Evolutionary conservation across 2,113 vertebrate genomes (phyloP), one percentile per base, ranked within the genome.

Genomic region (Triplophysa dalaica): DNA sequence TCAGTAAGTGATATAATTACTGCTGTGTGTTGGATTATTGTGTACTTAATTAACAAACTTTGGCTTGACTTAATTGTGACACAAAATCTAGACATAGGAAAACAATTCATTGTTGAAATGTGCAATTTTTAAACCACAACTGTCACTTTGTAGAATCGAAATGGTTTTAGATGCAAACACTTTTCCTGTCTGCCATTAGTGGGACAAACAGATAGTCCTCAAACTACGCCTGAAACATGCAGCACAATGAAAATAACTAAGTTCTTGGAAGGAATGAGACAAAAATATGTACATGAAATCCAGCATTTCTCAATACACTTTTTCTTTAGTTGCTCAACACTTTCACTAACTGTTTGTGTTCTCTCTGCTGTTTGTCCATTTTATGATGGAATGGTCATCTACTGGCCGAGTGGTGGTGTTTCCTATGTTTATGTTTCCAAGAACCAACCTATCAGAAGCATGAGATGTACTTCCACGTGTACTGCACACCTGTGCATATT

Each of bases 361-460:
- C 63, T 41, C 83, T 16, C 9, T 70, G 8, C 79, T 63, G 73
- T 62, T 24, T 79, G 64, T 84, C 82, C 79, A 65, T 61, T 86
- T 88, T 84, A 74, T 8, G 26, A 73, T 17, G 1, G 61, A 60
- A 33, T 24, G 22, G 14, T 22, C 13, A 9, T 8, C n/a, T 19
- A 56, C 54, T 58, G 8, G 24, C 24, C 24, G 2, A 24, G 24
- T 24, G 24, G 24, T 24, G 24, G 24, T 24, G 24, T 24, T 24
- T 24, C 24, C 24, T 24, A 24, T 24, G 24, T 24, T 24, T 24
- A 24, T 24, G 14, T 65, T 65, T 54, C 62, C 63, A 66, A 21
- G 33, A 45, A 45, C 19, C 13, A 17, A 14, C 70, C 63, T 48
- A 67, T 67, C 75, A 41, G 48, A 77, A 14, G 17, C 26, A 8